phyloP scores from a whole-genome alignment of 2,113 vertebrate genomes.

The Sus scrofa region DNA sequence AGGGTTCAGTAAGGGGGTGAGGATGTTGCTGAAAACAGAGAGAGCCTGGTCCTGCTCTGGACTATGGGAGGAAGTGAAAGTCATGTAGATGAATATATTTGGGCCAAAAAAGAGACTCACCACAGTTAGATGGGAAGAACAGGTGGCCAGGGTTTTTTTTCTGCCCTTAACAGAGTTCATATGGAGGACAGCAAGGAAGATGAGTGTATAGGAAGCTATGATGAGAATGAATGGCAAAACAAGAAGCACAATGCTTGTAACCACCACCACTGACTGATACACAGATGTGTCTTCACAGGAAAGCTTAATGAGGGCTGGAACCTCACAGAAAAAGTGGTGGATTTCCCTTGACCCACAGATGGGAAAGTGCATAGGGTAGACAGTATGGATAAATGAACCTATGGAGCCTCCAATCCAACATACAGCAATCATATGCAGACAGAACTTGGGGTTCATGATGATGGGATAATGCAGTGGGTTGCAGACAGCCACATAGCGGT shows the following conservation, averaged over 20 bases:
- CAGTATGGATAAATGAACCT: constrained; percentile 38
- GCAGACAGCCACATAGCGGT: constrained; percentile 64
- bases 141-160: constrained; percentile 64
- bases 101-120: constrained; percentile 69
- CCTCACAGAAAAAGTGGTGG: constrained; percentile 71
- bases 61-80: not conserved
- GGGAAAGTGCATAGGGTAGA: constrained; percentile 39
- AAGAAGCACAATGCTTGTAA: constrained; percentile 45
- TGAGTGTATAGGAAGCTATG: constrained; percentile 24
- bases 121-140: constrained; percentile 67
- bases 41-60: constrained; percentile 58
- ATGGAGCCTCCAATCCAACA: constrained; percentile 23
- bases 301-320: constrained; percentile 62
- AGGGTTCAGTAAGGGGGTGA: constrained; percentile 67
- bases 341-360: constrained; percentile 62
- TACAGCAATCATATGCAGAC: not conserved
- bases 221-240: constrained; percentile 66
- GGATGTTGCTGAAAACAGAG: constrained; percentile 20
- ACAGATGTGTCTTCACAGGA: constrained; percentile 47
- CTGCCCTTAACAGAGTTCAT: constrained; percentile 37
- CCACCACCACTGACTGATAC: constrained; percentile 55
- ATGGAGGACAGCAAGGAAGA: constrained; percentile 19
- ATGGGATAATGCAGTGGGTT: constrained; percentile 45
- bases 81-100: constrained; percentile 70
- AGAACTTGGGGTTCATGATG: constrained; percentile 60